Evolutionary conservation across 2,113 vertebrate genomes (phyloP), one percentile per base, ranked within the genome.

Genomic region (Pollimyrus isidori): DNA sequence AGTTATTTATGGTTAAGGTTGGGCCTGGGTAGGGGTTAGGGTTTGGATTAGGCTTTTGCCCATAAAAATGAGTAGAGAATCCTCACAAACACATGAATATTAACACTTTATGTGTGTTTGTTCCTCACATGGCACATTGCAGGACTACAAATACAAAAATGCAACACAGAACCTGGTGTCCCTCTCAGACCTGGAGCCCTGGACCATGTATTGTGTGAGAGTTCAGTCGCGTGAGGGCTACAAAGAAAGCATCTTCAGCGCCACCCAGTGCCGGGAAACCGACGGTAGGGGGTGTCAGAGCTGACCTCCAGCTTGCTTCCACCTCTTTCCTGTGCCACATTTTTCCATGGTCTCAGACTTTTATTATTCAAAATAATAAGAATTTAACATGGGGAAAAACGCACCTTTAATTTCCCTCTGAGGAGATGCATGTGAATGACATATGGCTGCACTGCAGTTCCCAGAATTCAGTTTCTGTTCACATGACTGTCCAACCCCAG

Each of bases 181-280:
- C 1, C 46, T 95, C 84, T n/a, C 93, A 0, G 0, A 82, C 4
- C 90, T 95, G 90, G 89, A 91, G 42, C 30, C 89, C 56, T 91
- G 92, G 94, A 94, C 94, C 0, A 85, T 49, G 91, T 95, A 95
- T 91, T 96, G 95, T 11, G 90, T 96, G 50, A 92, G 48, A 0
- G 86, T 95, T 56, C 93, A 93, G 90, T 89, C 93, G 0, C 19
- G 65, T 0, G 39, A 21, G 0, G 85, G 92, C 80, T 94, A 21
- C 90, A 92, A 88, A 84, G 11, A 94, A 94, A 95, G 94, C 84
- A 46, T 4, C 88, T 95, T 94, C 92, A 94, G 93, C 1, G 0
- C 50, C 0, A 90, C 91, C 0, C 88, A 76, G 7, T 96, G 95
- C 87, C 35, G 53, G 30, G n/a, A 91, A 92, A 95, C 94, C 0